A percentile compares a stretch with the other conserved stretches of the same genome.
Evolutionary conservation across 1,140 invertebrate species (phyloP).

Genomic region (Drosophila parvula): DNA sequence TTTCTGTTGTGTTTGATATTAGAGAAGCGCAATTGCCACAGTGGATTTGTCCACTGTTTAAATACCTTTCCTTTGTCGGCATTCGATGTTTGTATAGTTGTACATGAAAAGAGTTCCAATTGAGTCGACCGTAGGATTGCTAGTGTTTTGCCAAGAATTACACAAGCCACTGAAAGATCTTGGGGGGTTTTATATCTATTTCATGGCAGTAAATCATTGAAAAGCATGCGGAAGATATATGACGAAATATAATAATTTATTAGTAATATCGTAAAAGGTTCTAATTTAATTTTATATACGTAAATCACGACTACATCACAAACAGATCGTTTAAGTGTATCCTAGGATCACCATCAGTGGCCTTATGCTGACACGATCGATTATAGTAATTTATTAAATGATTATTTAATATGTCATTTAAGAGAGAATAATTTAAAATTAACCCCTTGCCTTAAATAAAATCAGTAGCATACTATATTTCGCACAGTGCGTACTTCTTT

Average conservation of each 20-base stretch:
- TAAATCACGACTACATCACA: too few relatives aligned
- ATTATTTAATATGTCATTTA: not conserved
- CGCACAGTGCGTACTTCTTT: slow-evolving; percentile 33
- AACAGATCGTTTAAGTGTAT: too few relatives aligned
- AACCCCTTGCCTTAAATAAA: too few relatives aligned
- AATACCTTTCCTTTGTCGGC: slow-evolving; percentile 69
- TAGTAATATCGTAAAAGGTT: too few relatives aligned
- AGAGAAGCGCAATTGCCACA: slow-evolving; percentile 46
- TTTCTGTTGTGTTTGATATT: slow-evolving; percentile 44
- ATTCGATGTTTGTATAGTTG: slow-evolving; percentile 49
- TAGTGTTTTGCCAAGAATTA: slow-evolving; percentile 43
- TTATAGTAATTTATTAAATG: too few relatives aligned
- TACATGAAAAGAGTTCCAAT: slow-evolving; percentile 23
- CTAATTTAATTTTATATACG: too few relatives aligned
- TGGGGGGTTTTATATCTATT: not conserved
- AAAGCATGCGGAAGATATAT: not conserved
- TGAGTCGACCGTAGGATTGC: slow-evolving; percentile 22
- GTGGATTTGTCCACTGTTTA: slow-evolving; percentile 50
- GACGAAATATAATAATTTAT: too few relatives aligned
- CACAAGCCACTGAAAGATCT: slow-evolving; percentile 45
- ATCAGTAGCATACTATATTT: slow-evolving; percentile 5
- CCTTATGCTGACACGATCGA: too few relatives aligned
- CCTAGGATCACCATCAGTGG: too few relatives aligned
- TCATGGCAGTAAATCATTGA: not conserved
- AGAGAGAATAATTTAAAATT: not conserved